phyloP scores from a whole-genome alignment of 2,888 invertebrate species.

The Uropetala carovei region DNA sequence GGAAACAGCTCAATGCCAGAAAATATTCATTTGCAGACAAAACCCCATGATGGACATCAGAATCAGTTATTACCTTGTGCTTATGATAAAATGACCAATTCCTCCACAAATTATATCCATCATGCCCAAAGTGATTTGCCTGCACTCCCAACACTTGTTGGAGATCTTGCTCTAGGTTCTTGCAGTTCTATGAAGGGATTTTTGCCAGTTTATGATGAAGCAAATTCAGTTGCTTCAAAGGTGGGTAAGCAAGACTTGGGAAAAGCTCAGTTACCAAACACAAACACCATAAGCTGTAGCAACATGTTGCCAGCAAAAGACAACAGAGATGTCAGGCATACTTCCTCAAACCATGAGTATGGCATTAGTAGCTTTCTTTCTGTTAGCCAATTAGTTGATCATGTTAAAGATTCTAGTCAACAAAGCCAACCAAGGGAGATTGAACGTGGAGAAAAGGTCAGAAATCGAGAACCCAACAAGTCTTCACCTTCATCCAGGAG shows the following conservation, averaged over 20 bases:
- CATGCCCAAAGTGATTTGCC: slow-evolving; percentile 69
- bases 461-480: slow-evolving; percentile 11
- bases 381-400: slow-evolving; percentile 81
- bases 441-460: slow-evolving; percentile 45
- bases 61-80: slow-evolving; percentile 7
- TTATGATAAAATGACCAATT: slow-evolving; percentile 30
- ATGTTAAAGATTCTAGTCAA: slow-evolving; percentile 59
- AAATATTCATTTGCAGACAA: slow-evolving; percentile 34
- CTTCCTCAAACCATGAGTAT: slow-evolving; percentile 69
- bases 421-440: slow-evolving; percentile 55
- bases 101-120: slow-evolving; percentile 27
- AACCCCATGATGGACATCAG: neutral
- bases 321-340: slow-evolving; percentile 34
- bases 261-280: slow-evolving; percentile 72
- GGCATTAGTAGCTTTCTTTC: slow-evolving; percentile 78
- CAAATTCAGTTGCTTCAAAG: slow-evolving; percentile 68
- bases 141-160: slow-evolving; percentile 80
- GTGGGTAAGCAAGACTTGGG: slow-evolving; percentile 70
- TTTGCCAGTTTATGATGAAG: slow-evolving; percentile 72
- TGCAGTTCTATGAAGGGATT: slow-evolving; percentile 72
- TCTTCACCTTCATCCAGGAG: neutral
- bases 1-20: neutral
- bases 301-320: slow-evolving; percentile 6
- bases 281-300: slow-evolving; percentile 63
- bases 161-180: slow-evolving; percentile 78